Evolutionary conservation across 2,797 vertebrate species (phyloP).

Genomic region (Melanotaenia pygmaea): DNA sequence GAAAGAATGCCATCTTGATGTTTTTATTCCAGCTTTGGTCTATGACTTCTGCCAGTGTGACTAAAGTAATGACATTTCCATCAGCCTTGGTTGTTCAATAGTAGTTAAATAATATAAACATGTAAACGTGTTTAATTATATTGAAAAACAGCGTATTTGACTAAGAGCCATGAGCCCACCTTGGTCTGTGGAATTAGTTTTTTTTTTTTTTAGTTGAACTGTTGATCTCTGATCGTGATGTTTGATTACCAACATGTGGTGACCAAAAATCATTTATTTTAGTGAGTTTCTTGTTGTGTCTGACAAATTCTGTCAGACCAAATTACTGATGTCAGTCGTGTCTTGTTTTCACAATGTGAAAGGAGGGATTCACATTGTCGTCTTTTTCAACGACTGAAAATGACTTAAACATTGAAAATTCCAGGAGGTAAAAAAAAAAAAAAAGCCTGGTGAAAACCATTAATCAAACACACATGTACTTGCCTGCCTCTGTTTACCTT

Average conservation of each 20-base stretch:
- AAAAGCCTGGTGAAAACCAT: slow-evolving; percentile 12
- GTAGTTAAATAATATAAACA: no score
- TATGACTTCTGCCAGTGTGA: background rate
- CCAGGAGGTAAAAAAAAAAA: slow-evolving; percentile 18
- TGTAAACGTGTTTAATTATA: no score
- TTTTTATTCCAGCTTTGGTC: background rate
- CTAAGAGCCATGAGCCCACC: background rate
- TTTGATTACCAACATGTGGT: background rate
- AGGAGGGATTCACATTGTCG: slow-evolving; percentile 23
- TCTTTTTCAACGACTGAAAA: slow-evolving; percentile 47
- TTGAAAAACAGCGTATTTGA: no score
- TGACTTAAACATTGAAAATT: slow-evolving; percentile 47
- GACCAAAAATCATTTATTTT: background rate
- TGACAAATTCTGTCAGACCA: slow-evolving; percentile 20
- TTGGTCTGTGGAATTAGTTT: background rate
- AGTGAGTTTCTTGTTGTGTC: slow-evolving; percentile 10
- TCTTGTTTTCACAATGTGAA: slow-evolving; percentile 41
- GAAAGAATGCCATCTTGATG: background rate
- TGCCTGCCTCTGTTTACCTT: background rate
- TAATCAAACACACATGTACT: background rate
- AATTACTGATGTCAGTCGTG: slow-evolving; percentile 44
- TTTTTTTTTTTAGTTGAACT: background rate
- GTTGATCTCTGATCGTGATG: background rate
- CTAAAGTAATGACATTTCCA: background rate
- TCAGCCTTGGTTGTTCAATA: background rate